Percentiles rank a stretch among this genome's conserved stretches.
Conservation (phyloP, 2,797 vertebrate species). For the Alfaro cultratus region DNA sequence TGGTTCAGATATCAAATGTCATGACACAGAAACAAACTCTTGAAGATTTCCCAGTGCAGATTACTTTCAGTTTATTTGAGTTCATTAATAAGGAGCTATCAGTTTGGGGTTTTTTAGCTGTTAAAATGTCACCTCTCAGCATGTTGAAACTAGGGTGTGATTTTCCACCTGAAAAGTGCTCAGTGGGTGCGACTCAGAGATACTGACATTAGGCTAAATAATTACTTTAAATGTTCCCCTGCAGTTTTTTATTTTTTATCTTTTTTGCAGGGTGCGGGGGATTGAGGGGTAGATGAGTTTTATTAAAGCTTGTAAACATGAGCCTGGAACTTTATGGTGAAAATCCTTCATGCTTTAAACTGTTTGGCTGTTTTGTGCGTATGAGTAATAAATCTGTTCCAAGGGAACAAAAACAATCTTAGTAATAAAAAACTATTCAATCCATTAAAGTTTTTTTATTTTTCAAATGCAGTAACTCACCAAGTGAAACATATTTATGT, state of each 20-base stretch:
- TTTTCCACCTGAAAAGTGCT: not conserved
- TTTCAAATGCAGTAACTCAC: not conserved
- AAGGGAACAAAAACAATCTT: not conserved
- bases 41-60: not conserved
- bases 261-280: no score
- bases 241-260: not conserved
- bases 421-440: not conserved
- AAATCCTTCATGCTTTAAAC: not conserved
- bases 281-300: not conserved
- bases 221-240: not conserved
- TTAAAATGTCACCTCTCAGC: not conserved
- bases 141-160: not conserved
- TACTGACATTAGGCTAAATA: not conserved
- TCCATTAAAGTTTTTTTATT: not conserved
- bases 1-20: constrained; percentile 5
- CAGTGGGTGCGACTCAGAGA: not conserved
- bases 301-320: not conserved
- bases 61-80: not conserved
- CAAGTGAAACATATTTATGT: not conserved
- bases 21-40: constrained; percentile 1
- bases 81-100: not conserved
- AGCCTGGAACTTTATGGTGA: not conserved
- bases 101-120: not conserved
- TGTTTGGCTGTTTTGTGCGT: not conserved
- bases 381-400: not conserved